Evolutionary conservation across 2,113 vertebrate species (phyloP), one percentile per base, ranked within the genome.

Genomic region (Chaenocephalus aceratus): DNA sequence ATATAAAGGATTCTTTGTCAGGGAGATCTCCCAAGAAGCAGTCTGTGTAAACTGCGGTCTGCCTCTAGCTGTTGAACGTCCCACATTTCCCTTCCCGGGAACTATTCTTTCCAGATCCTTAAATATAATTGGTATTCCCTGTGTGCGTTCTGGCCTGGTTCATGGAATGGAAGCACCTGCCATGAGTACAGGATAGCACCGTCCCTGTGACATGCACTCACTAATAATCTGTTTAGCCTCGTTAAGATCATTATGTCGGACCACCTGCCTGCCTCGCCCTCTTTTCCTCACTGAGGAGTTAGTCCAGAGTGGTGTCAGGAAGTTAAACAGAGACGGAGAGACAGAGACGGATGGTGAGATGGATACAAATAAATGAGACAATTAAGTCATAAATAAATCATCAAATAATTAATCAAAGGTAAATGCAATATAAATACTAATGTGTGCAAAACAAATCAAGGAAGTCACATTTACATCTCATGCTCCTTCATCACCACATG

Each of bases 191-290:
- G 61, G 83, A 93, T 93, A 94, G 90, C 68, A 85, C 75, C 74
- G 66, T 81, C 80, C 87, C 60, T 84, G 72, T 80, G 79, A 85
- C 92, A 90, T 86, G 73, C 83, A 75, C 84, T 83, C 83, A 62
- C 85, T 83, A 79, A 72, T 92, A 91, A 94, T 94, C 90, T 85
- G 79, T 86, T 93, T 91, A 93, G 86, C 83, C 79, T 84, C 83
- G 90, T 88, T 94, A 93, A 93, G 93, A 92, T 94, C 86, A 90
- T 95, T 94, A 93, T 72, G 82, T 86, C 18, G 26, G 79, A 83
- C 88, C 91, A 92, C 91, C 93, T 93, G 92, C 86, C 87, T 84
- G 69, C 46, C 64, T 71, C 15, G 59, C 86, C 83, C 85, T 72
- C 76, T 74, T 62, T 23, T 64, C 14, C 75, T 76, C 51, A n/a